phyloP scores from a whole-genome alignment of 2,113 vertebrate genomes.

The Mohoua ochrocephala region DNA sequence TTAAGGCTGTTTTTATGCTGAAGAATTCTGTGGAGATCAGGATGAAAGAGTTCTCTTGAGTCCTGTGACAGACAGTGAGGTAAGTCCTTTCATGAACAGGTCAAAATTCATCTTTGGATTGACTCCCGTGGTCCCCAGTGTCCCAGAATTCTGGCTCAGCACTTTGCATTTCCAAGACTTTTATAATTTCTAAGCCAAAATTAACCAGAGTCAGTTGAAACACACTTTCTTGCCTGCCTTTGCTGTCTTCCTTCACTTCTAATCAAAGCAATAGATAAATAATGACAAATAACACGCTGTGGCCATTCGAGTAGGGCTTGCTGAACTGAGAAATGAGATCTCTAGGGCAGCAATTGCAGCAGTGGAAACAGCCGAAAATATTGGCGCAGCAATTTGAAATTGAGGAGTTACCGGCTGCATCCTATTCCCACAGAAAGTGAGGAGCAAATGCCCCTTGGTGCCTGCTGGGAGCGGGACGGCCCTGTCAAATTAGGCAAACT shows the following conservation, averaged over 20 bases:
- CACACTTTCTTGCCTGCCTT: background rate
- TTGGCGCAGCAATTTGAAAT: background rate
- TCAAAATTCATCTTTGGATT: background rate
- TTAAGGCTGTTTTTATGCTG: background rate
- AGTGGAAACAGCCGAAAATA: background rate
- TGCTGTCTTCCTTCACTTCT: background rate
- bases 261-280: background rate
- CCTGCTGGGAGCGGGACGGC: background rate
- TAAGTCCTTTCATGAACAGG: background rate
- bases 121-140: background rate
- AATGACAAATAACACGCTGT: background rate
- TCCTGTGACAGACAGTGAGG: background rate
- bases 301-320: background rate
- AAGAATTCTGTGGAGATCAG: background rate
- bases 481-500: background rate
- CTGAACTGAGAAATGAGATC: background rate
- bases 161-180: background rate
- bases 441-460: background rate
- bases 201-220: background rate
- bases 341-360: background rate
- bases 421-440: background rate
- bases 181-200: background rate
- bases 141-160: background rate
- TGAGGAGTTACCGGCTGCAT: background rate
- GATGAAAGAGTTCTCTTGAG: background rate